Base-by-base conservation (phyloP, 2,888 invertebrate genomes). In the Agelastica alni region DNA sequence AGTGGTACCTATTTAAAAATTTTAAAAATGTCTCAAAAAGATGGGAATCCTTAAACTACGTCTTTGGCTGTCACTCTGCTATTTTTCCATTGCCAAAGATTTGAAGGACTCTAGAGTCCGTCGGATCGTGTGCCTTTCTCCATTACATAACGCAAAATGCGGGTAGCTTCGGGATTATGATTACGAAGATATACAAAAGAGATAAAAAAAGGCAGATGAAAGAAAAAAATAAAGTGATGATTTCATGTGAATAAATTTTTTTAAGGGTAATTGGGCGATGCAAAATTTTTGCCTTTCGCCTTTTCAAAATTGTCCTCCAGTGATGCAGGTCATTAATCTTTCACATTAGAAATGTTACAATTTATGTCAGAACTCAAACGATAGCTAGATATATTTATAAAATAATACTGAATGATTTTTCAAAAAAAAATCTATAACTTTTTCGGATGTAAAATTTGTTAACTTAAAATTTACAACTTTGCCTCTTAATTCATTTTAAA, bases 161-260 rank as follows among this genome's bases (percentile, higher is more conserved):
- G 54, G 54, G 58, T 41, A 39, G 57, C 51, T 49, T 46, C 48
- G 41, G 51, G 51, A 58, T 58, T 51, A 48, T 58, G 51, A 58
- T 58, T 58, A 51, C 26, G 32, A 10, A 22, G 37, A 45, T 18
- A 44, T 43, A 20, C 22, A 14, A 17, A 14, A 45, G 17, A 22
- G 45, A 51, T 42, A 32, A 36, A 34, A 44, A 12, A 4, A 26
- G 39, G 4, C 20, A 12, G 18, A 20, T 20, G 12, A 39, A 39
- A 39, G 37, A 12, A 20, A 39, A 39, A 37, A 44, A 45, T 45
- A 37, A 10, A 30, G 30, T 20, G 39, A 37, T 20, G 48, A 30
- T 48, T 51, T 51, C 37, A 52, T 52, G 44, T 37, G 41, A 49
- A 49, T 49, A 32, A 49, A 41, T 41, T 49, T 49, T 13, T 41